A percentile compares a stretch with the other conserved stretches of the same genome.
These are phyloP conservation scores for Anguilla anguilla DNA, from an alignment of 2,797 vertebrate species.

Conservation along the genomic window DNA sequence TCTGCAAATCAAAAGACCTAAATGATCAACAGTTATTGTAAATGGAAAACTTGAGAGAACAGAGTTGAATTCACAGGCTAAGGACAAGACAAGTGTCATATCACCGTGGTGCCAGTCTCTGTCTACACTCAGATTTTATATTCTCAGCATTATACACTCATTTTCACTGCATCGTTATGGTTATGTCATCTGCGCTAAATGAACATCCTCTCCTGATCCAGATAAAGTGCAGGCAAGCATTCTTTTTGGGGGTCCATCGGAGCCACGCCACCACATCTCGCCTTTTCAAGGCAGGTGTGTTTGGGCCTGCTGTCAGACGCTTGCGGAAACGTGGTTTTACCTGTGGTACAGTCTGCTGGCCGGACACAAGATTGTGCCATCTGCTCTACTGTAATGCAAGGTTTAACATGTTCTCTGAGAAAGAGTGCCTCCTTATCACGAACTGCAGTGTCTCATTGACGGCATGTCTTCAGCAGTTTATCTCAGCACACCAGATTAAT, in stretches of 20 bases:
- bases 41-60: too few species aligned
- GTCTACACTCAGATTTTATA: too few species aligned
- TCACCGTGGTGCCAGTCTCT: too few species aligned
- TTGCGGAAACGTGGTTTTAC: constrained; percentile 12
- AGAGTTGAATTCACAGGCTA: too few species aligned
- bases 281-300: not conserved
- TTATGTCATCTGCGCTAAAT: not conserved
- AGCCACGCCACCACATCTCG: not conserved
- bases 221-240: not conserved
- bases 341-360: constrained; percentile 33
- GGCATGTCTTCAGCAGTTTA: constrained; percentile 44
- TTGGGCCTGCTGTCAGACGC: constrained; percentile 6
- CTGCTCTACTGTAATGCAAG: constrained; percentile 35
- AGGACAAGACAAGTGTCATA: too few species aligned
- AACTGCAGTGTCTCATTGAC: constrained; percentile 22
- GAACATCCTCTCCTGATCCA: not conserved
- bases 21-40: too few species aligned
- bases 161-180: not conserved
- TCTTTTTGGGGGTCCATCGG: not conserved
- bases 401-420: constrained; percentile 37
- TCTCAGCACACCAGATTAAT: constrained; percentile 43
- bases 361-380: constrained; percentile 37
- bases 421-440: constrained; percentile 1
- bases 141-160: too few species aligned
- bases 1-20: too few species aligned